Percentiles rank a stretch among this genome's conserved stretches.
Conservation (phyloP, 2,888 invertebrate species). For the Galerucella pusilla region DNA sequence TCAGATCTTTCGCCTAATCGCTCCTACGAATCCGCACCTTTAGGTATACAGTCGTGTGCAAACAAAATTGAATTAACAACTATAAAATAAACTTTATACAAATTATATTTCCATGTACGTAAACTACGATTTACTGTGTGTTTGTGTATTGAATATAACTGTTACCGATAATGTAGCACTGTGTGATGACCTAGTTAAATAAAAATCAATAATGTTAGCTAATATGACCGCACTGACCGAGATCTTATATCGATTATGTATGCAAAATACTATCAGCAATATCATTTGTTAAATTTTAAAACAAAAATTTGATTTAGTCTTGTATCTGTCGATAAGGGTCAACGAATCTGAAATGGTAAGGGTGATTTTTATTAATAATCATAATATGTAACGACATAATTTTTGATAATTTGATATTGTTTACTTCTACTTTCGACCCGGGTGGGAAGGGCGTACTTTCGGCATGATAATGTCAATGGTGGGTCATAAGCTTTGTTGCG, state of each 20-base stretch:
- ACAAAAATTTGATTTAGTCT: neutral
- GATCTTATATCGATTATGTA: neutral
- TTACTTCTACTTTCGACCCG: too few relatives aligned
- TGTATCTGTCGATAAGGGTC: neutral
- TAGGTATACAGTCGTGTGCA: too few relatives aligned
- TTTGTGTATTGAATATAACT: neutral
- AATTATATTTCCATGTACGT: neutral
- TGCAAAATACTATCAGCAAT: neutral
- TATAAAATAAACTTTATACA: neutral
- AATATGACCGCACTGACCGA: constrained; percentile 1
- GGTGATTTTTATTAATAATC: too few relatives aligned
- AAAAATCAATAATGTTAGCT: neutral
- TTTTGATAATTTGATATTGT: too few relatives aligned
- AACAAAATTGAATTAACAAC: too few relatives aligned
- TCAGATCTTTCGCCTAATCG: too few relatives aligned
- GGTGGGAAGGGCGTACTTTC: too few relatives aligned
- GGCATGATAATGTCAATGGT: too few relatives aligned
- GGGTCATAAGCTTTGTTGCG: too few relatives aligned
- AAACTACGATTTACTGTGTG: neutral
- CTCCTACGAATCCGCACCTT: too few relatives aligned
- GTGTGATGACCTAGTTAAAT: neutral
- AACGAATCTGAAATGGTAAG: too few relatives aligned
- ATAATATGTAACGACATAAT: too few relatives aligned
- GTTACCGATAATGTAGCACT: neutral
- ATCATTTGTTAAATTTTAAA: neutral